Conservation (phyloP, 2,888 invertebrate genomes). For the Metallyticus violacea region DNA sequence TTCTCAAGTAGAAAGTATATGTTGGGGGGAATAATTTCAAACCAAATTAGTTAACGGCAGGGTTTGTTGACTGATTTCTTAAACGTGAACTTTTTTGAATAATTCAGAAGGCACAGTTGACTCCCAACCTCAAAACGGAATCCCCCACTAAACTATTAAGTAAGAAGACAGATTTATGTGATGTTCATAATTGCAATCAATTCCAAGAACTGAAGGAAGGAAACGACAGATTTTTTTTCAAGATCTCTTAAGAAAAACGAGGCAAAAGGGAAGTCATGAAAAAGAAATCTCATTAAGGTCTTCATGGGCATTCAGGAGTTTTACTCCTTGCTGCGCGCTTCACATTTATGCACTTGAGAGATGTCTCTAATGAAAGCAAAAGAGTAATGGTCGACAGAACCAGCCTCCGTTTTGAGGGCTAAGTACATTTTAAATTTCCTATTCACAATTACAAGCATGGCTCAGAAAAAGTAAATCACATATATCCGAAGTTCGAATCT, state of each 20-base stretch:
- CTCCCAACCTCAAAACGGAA: background rate
- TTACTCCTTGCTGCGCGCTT: background rate
- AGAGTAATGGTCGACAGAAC: background rate
- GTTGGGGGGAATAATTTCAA: background rate
- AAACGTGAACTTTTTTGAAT: background rate
- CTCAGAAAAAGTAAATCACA: too few species aligned
- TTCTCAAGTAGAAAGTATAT: background rate
- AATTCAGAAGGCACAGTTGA: background rate
- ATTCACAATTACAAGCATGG: background rate
- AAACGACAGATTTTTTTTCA: background rate
- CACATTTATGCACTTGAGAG: background rate
- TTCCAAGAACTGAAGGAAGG: background rate
- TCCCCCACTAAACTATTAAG: background rate
- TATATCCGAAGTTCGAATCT: too few species aligned
- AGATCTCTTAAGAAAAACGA: background rate
- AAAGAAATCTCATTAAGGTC: background rate
- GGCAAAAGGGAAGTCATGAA: background rate
- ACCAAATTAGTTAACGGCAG: background rate
- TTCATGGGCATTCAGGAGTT: background rate
- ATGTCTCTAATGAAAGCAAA: background rate
- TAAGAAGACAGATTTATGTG: background rate
- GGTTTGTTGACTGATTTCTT: background rate
- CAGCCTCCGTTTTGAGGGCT: background rate
- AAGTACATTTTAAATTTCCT: background rate
- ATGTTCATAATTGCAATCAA: background rate